phyloP scores from a whole-genome alignment of 1,140 invertebrate species.

The Melitaea cinxia region DNA sequence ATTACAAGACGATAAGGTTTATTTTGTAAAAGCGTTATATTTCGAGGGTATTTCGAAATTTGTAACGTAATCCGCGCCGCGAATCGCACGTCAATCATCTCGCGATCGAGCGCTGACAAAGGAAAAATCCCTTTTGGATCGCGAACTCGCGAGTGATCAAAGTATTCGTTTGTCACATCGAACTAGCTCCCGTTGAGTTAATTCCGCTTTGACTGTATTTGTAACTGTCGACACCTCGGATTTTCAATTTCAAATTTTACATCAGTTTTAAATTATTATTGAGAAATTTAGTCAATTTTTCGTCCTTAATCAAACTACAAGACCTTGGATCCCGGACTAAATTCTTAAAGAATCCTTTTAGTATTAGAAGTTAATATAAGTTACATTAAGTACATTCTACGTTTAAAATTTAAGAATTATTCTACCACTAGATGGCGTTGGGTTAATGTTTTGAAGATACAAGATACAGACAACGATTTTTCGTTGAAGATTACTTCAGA shows the following conservation, averaged over 20 bases:
- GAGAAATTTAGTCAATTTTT: too few relatives aligned
- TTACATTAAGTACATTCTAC: too few relatives aligned
- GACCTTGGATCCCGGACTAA: too few relatives aligned
- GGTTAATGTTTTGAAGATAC: neutral
- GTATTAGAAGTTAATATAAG: too few relatives aligned
- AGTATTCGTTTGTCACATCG: slow-evolving; percentile 59
- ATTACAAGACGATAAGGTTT: slow-evolving; percentile 22
- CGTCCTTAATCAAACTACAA: too few relatives aligned
- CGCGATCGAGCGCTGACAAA: slow-evolving; percentile 69
- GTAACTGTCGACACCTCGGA: neutral
- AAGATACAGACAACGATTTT: too few relatives aligned
- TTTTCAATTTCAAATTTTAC: neutral
- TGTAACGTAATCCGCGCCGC: slow-evolving; percentile 61
- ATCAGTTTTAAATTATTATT: too few relatives aligned
- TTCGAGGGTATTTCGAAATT: slow-evolving; percentile 10
- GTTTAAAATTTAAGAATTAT: too few relatives aligned
- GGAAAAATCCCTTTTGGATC: slow-evolving; percentile 74
- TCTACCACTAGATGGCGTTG: neutral
- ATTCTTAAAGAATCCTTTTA: too few relatives aligned
- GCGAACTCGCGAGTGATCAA: slow-evolving; percentile 69
- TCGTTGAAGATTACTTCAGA: too few relatives aligned
- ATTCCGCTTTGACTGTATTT: slow-evolving; percentile 42
- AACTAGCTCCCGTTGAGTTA: slow-evolving; percentile 66
- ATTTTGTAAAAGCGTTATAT: slow-evolving; percentile 11
- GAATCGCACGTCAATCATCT: slow-evolving; percentile 73